These are phyloP conservation scores for Scatophagus argus DNA, from an alignment of 2,113 vertebrate species.

Conservation along the genomic window DNA sequence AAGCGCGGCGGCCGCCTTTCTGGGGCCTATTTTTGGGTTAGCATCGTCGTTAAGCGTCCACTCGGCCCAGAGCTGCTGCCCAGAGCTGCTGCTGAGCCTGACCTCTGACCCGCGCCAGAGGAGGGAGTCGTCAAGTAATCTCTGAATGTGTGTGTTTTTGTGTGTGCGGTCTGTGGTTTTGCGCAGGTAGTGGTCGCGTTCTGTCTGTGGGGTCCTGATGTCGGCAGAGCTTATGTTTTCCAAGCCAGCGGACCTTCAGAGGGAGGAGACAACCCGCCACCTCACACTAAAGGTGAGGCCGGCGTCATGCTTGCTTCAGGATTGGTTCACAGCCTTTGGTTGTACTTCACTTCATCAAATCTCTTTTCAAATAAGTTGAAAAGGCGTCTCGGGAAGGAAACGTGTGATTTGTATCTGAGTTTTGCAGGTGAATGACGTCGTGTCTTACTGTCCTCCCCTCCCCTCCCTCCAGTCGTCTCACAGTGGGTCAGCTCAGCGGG, in stretches of 20 bases:
- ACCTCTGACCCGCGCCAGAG: background rate
- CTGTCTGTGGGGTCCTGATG: constrained; percentile 84
- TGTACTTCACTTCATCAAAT: no score
- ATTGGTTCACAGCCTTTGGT: no score
- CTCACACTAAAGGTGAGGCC: constrained; percentile 74
- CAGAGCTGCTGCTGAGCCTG: background rate
- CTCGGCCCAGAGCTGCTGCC: constrained; percentile 1
- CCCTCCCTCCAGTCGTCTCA: constrained; percentile 73
- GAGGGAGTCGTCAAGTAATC: background rate
- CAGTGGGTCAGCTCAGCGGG: constrained; percentile 91
- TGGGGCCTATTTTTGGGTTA: background rate
- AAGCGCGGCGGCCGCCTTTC: background rate
- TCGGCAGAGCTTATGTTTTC: constrained; percentile 90
- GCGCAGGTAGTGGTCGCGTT: constrained; percentile 87
- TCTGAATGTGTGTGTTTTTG: background rate
- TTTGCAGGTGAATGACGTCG: background rate
- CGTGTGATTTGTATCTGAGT: background rate
- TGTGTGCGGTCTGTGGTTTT: background rate
- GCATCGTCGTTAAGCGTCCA: background rate
- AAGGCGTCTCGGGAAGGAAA: background rate
- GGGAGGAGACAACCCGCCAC: constrained; percentile 83
- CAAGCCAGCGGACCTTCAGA: constrained; percentile 87
- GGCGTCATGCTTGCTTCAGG: background rate
- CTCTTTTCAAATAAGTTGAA: background rate
- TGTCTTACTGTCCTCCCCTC: constrained; percentile 1